These are phyloP conservation scores for Ardeotis arabs DNA, from an alignment of 2,113 vertebrate genomes.

Conservation along the genomic window DNA sequence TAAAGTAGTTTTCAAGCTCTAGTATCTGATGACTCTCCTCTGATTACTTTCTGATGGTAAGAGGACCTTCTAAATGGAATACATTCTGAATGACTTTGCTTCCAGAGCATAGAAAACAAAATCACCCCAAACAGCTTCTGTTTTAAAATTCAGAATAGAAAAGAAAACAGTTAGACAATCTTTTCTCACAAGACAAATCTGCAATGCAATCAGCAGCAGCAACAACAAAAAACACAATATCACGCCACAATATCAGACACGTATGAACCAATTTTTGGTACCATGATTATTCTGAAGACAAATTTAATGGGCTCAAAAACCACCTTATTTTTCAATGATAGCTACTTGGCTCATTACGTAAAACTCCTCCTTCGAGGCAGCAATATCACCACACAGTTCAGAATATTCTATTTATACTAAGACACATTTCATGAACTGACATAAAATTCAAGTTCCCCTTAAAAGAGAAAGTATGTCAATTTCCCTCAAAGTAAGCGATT, in stretches of 20 bases:
- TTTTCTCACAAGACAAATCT: neutral
- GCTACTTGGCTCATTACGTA: neutral
- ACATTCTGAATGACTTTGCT: neutral
- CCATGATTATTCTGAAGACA: neutral
- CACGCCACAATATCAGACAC: neutral
- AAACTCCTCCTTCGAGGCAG: neutral
- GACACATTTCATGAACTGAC: neutral
- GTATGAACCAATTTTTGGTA: neutral
- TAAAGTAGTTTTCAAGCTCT: neutral
- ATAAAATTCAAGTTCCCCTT: neutral
- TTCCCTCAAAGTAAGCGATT: neutral
- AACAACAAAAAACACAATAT: neutral
- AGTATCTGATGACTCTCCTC: neutral
- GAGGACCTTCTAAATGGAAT: neutral
- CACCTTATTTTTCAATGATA: neutral
- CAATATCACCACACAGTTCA: neutral
- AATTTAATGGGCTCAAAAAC: neutral
- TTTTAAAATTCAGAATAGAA: neutral
- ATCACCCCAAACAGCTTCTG: neutral
- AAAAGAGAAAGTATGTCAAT: neutral
- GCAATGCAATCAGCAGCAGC: neutral
- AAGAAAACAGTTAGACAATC: neutral
- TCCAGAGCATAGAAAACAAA: neutral
- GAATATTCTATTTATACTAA: neutral
- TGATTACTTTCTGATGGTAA: neutral